Conservation (phyloP, 2,888 invertebrate species). For the Limnephilus lunatus region DNA sequence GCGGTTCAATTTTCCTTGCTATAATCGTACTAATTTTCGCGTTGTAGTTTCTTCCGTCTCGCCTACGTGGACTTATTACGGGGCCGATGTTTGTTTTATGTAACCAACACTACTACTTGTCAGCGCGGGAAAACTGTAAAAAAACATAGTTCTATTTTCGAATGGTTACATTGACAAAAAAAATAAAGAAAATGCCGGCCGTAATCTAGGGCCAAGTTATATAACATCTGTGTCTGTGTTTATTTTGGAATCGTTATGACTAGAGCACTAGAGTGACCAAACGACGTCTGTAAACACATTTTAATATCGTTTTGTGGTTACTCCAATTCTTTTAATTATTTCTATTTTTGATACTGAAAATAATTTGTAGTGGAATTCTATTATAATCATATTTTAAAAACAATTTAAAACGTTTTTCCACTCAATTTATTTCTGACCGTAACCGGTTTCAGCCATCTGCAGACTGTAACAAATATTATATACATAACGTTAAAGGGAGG, state of each 20-base stretch:
- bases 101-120: conserved; percentile 26
- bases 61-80: not conserved
- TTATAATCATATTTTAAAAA: too few species aligned
- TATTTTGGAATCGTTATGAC: not conserved
- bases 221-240: conserved; percentile 42
- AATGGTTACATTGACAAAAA: conserved; percentile 40
- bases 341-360: not conserved
- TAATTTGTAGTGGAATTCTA: too few species aligned
- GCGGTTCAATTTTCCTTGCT: not conserved
- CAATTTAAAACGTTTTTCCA: too few species aligned
- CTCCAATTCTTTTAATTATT: not conserved
- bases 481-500: too few species aligned
- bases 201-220: conserved; percentile 29
- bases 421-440: too few species aligned
- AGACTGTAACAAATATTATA: too few species aligned
- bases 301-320: not conserved
- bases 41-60: conserved; percentile 8
- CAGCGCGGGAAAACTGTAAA: conserved; percentile 17
- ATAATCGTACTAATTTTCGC: not conserved
- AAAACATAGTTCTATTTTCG: conserved; percentile 41
- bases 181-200: conserved; percentile 26
- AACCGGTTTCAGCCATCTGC: too few species aligned
- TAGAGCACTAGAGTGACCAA: conserved; percentile 13
- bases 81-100: conserved; percentile 34
- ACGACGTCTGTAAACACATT: not conserved